A percentile compares a stretch with the other conserved stretches of the same genome.
These are phyloP conservation scores for Vollenhovia emeryi DNA, from an alignment of 1,140 invertebrate genomes.

Conservation along the genomic window DNA sequence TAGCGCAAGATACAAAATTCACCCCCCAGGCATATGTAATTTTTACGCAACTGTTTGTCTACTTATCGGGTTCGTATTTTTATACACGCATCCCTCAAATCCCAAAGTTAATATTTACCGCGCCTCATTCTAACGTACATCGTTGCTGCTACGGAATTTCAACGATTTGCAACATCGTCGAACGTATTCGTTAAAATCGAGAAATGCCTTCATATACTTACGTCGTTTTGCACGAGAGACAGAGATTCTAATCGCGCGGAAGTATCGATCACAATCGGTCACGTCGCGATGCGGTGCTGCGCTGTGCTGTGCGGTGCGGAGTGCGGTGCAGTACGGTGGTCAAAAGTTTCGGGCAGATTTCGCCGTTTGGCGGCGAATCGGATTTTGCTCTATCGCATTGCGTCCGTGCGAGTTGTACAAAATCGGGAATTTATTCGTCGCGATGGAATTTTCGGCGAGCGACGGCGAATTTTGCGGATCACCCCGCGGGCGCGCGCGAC, in stretches of 20 bases:
- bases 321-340: background rate
- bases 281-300: background rate
- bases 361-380: conserved; percentile 9
- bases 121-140: background rate
- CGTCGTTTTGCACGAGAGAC: background rate
- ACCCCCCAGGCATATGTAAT: background rate
- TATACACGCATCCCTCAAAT: background rate
- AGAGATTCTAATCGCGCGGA: background rate
- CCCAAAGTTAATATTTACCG: background rate
- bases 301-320: background rate
- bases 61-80: background rate
- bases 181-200: background rate
- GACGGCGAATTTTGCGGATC: conserved; percentile 35
- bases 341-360: conserved; percentile 43
- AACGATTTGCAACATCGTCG: background rate
- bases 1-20: too few species aligned
- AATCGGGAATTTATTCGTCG: conserved; percentile 48
- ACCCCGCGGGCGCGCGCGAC: conserved; percentile 7
- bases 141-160: background rate
- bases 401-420: background rate
- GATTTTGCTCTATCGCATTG: conserved; percentile 9
- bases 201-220: background rate
- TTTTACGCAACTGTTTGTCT: background rate
- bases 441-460: conserved; percentile 40
- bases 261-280: background rate